A percentile compares a stretch with the other conserved stretches of the same genome.
Evolutionary conservation across 1,140 invertebrate genomes (phyloP).

Genomic region (Proales similis): DNA sequence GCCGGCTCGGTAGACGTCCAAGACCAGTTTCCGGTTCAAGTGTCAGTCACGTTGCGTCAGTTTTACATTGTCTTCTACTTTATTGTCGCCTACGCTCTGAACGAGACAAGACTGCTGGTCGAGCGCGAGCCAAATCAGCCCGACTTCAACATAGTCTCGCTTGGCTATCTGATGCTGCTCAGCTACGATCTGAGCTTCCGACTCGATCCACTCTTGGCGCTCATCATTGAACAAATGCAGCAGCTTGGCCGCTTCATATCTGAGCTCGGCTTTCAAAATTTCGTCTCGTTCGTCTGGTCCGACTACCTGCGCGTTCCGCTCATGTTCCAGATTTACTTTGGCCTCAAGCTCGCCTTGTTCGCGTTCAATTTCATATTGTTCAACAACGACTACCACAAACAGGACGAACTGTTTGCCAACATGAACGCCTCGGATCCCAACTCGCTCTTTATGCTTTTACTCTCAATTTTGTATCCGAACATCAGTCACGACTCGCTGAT

Average conservation of each 20-base stretch:
- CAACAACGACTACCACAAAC: conserved; percentile 3
- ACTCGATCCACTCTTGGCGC: conserved; percentile 20
- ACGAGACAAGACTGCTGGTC: neutral
- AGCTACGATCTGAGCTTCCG: neutral
- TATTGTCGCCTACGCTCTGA: neutral
- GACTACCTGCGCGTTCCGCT: neutral
- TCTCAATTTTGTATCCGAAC: too few relatives aligned
- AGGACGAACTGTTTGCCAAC: too few relatives aligned
- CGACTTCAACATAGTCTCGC: conserved; percentile 9
- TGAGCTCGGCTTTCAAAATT: neutral
- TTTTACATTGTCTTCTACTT: conserved; percentile 3
- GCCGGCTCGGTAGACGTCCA: neutral
- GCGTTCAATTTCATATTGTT: conserved; percentile 2
- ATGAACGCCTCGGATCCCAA: too few relatives aligned
- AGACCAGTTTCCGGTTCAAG: neutral
- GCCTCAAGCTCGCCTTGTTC: conserved; percentile 15
- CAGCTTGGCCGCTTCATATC: neutral
- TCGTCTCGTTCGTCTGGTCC: neutral
- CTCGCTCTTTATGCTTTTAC: too few relatives aligned
- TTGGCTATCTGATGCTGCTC: conserved; percentile 10
- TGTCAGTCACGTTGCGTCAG: neutral
- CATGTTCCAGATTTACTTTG: conserved; percentile 6
- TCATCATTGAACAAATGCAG: conserved; percentile 3
- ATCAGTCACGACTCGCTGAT: too few relatives aligned
- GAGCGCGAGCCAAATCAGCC: conserved; percentile 4